Evolutionary conservation across 2,113 vertebrate genomes (phyloP).

Genomic region (Sander vitreus): DNA sequence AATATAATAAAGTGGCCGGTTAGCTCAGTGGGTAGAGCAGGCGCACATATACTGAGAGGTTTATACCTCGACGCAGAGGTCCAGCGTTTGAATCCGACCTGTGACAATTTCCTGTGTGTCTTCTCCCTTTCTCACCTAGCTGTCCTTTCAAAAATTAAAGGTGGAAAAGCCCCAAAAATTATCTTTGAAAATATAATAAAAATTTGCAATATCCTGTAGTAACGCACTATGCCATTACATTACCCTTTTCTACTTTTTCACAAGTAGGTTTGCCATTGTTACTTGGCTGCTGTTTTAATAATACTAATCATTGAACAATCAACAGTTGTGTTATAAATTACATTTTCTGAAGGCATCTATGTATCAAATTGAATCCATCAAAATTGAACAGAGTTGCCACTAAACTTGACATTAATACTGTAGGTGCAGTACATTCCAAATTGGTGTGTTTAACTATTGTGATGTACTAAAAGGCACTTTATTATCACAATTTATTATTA

Average conservation of each 20-base stretch:
- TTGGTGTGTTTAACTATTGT: slow-evolving; percentile 17
- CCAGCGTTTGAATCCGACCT: too few species aligned
- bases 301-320: background rate
- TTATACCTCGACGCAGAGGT: too few species aligned
- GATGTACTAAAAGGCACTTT: slow-evolving; percentile 63
- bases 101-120: too few species aligned
- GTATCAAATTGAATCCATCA: slow-evolving; percentile 6
- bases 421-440: slow-evolving; percentile 13
- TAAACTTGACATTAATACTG: slow-evolving; percentile 7
- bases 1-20: background rate
- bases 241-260: background rate
- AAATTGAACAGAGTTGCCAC: background rate
- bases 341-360: background rate
- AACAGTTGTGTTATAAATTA: background rate
- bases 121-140: too few species aligned
- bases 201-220: background rate
- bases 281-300: background rate
- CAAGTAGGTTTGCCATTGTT: slow-evolving; percentile 5
- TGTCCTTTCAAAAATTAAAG: too few species aligned
- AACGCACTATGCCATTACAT: background rate
- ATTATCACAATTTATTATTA: background rate
- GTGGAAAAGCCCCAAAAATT: too few species aligned
- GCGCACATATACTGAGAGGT: too few species aligned
- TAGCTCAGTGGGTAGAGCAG: too few species aligned
- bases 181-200: background rate